phyloP scores from a whole-genome alignment of 92 coral and sea anemone species.

The Desmophyllum pertusum region DNA sequence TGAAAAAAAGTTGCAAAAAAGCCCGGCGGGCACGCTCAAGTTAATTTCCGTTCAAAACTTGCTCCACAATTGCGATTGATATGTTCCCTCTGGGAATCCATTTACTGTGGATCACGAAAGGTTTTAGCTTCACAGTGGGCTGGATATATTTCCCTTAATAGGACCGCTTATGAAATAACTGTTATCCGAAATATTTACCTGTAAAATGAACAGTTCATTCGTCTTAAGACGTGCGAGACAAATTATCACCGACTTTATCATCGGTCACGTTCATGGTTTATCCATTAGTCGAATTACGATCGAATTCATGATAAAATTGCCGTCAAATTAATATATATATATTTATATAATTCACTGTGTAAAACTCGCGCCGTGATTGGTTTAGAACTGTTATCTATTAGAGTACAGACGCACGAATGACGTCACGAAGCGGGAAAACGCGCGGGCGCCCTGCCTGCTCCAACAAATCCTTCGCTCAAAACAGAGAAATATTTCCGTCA shows the following conservation, averaged over 20 bases:
- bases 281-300: background rate
- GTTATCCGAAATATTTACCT: background rate
- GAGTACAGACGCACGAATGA: too few relatives aligned
- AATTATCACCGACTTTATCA: background rate
- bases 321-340: too few relatives aligned
- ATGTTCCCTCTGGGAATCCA: conserved; percentile 4
- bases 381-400: too few relatives aligned
- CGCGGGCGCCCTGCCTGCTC: too few relatives aligned
- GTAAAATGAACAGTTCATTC: background rate
- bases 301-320: too few relatives aligned
- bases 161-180: background rate
- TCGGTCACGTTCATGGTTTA: background rate
- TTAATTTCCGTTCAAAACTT: conserved; percentile 12
- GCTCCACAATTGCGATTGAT: conserved; percentile 5
- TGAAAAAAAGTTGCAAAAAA: conserved; percentile 2
- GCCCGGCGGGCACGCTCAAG: background rate
- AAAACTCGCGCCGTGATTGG: too few relatives aligned
- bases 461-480: too few relatives aligned
- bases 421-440: too few relatives aligned
- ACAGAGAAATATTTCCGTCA: too few relatives aligned
- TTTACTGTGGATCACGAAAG: background rate
- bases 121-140: background rate
- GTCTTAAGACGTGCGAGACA: background rate
- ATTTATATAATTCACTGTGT: too few relatives aligned
- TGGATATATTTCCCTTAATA: background rate